phyloP scores from a whole-genome alignment of 1,140 invertebrate species.

The Argopecten irradians region DNA sequence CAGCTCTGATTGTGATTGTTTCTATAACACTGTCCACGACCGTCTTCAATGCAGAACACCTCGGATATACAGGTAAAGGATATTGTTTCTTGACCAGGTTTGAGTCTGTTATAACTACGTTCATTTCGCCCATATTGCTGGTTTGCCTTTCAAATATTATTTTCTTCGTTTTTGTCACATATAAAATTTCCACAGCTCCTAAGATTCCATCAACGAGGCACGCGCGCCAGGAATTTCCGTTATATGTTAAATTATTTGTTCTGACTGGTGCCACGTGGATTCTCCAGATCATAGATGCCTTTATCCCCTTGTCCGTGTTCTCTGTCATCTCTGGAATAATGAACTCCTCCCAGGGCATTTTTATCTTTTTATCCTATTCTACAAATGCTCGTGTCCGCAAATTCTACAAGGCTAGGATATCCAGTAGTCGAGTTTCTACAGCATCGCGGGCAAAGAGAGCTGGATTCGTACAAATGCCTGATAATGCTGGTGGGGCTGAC shows the following conservation, averaged over 20 bases:
- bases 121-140: conserved; percentile 28
- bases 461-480: neutral
- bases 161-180: conserved; percentile 30
- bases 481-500: neutral
- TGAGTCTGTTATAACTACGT: neutral
- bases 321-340: conserved; percentile 34
- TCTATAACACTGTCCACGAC: conserved; percentile 24
- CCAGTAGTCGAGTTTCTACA: neutral
- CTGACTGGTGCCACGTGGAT: conserved; percentile 39
- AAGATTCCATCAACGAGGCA: neutral
- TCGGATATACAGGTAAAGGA: neutral
- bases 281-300: conserved; percentile 34
- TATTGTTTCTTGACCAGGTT: conserved; percentile 32
- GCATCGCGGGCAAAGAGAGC: neutral
- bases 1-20: conserved; percentile 24
- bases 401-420: neutral
- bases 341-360: conserved; percentile 40
- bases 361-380: conserved; percentile 43
- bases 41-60: neutral
- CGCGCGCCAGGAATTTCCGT: neutral
- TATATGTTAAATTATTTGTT: conserved; percentile 39
- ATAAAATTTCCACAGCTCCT: conserved; percentile 16
- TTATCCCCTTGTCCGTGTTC: conserved; percentile 28
- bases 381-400: conserved; percentile 29
- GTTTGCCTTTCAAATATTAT: conserved; percentile 34